phyloP scores from a whole-genome alignment of 92 coral and sea anemone species.

The Bergia sp. region DNA sequence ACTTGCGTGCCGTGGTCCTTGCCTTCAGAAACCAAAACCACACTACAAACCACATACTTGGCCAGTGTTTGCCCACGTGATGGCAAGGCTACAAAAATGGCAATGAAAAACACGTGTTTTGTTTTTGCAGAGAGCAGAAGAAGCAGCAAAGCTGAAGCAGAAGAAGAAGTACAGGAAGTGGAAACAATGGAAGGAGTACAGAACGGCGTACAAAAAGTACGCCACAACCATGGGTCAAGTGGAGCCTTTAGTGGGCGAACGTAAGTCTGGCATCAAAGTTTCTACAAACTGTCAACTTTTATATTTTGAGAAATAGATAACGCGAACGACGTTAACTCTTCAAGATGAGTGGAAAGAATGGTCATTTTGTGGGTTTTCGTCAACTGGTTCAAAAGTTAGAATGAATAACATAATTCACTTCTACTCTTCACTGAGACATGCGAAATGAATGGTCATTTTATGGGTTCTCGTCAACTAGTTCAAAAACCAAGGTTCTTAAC shows the following conservation, averaged over 20 bases:
- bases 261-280: not conserved
- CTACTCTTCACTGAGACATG: too few species aligned
- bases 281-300: too few species aligned
- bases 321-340: not conserved
- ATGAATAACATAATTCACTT: too few species aligned
- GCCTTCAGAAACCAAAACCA: not conserved
- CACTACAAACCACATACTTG: too few species aligned
- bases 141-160: conserved; percentile 52
- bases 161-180: conserved; percentile 55
- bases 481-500: too few species aligned
- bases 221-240: conserved; percentile 14
- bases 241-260: not conserved
- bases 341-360: not conserved
- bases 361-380: too few species aligned
- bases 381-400: too few species aligned
- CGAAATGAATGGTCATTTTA: too few species aligned
- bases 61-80: not conserved
- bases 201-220: conserved; percentile 60
- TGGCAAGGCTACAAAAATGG: not conserved
- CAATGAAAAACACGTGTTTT: too few species aligned
- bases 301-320: too few species aligned
- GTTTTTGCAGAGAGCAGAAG: conserved; percentile 26
- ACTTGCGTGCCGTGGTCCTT: not conserved
- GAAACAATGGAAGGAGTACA: conserved; percentile 74
- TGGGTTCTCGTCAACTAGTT: too few species aligned